Evolutionary conservation across 2,113 vertebrate species (phyloP).

Genomic region (Spilogale gracilis): DNA sequence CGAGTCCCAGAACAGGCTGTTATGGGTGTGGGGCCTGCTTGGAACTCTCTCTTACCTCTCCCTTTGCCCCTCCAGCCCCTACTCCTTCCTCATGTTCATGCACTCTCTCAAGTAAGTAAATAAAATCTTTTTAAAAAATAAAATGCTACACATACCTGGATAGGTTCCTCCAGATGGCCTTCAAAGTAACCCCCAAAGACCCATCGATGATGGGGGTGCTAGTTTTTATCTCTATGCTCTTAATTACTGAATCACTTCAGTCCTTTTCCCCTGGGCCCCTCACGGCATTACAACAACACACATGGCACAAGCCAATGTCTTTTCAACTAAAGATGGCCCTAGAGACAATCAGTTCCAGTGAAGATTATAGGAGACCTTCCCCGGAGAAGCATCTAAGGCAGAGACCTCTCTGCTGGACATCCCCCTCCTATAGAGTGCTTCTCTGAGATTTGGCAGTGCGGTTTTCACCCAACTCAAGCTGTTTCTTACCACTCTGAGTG

Average conservation of each 20-base stretch:
- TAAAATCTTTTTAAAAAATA: not conserved
- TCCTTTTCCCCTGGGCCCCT: not conserved
- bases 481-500: not conserved
- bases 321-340: not conserved
- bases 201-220: not conserved
- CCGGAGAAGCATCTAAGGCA: not conserved
- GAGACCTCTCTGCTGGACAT: not conserved
- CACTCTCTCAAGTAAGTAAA: not conserved
- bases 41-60: not conserved
- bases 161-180: not conserved
- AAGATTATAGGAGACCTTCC: not conserved
- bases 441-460: not conserved
- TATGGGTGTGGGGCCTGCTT: not conserved
- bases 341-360: not conserved
- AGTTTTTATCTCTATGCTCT: not conserved
- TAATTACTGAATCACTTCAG: not conserved
- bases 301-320: not conserved
- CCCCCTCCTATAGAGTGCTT: not conserved
- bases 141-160: not conserved
- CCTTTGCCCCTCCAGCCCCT: not conserved
- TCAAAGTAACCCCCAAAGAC: not conserved
- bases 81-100: not conserved
- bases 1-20: not conserved
- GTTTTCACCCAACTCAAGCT: not conserved
- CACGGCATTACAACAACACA: not conserved